A percentile compares a stretch with the other conserved stretches of the same genome.
Conservation (phyloP, 2,797 vertebrate genomes). For the Vespertilio murinus region DNA sequence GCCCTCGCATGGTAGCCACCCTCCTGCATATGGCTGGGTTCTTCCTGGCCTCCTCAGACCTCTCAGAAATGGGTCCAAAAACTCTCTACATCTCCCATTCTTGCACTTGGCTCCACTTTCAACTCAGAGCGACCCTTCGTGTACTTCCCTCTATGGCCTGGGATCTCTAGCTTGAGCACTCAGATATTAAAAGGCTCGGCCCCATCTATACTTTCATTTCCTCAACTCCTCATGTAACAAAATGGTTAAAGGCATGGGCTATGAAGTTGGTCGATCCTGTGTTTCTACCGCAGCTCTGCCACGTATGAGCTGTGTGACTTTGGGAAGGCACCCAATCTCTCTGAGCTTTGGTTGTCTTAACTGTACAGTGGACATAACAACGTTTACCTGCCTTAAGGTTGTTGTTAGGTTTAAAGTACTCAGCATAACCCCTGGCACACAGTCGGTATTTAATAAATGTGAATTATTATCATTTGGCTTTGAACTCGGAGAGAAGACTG, state of each 20-base stretch:
- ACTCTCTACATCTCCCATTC: background rate
- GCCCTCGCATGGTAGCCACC: rapidly evolving
- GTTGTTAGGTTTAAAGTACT: background rate
- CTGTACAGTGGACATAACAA: background rate
- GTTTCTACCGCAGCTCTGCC: background rate
- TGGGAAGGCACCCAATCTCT: background rate
- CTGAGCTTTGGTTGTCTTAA: background rate
- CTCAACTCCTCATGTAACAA: background rate
- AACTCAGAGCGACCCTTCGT: background rate
- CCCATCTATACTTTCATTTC: background rate
- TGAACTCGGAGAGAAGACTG: background rate
- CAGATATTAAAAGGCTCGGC: background rate
- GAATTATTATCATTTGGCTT: background rate
- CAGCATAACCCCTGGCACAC: background rate
- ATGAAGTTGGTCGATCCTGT: background rate
- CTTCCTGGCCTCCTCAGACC: background rate
- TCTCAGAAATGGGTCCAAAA: background rate
- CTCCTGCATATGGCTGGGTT: background rate
- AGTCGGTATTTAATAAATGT: background rate
- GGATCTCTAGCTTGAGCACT: background rate
- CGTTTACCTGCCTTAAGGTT: background rate
- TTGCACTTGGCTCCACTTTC: background rate
- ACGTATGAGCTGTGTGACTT: background rate
- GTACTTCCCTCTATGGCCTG: background rate
- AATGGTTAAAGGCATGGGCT: background rate